phyloP scores from a whole-genome alignment of 92 coral and sea anemone genomes.

The Epizoanthus scotinus region DNA sequence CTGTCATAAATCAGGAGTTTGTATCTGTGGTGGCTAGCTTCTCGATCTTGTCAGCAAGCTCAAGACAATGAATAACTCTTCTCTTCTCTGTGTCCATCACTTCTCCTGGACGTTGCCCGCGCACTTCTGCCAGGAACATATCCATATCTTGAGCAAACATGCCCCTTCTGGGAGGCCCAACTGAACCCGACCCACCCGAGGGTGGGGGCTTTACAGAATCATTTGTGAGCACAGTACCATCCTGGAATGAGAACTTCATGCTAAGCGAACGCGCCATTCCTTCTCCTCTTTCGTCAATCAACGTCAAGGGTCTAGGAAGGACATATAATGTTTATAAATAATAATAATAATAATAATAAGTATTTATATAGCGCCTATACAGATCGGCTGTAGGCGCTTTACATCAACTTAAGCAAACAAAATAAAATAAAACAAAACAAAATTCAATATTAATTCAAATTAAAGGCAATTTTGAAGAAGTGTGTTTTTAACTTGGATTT shows the following conservation, averaged over 20 bases:
- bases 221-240: slow-evolving; percentile 57
- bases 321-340: background rate
- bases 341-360: too few species aligned
- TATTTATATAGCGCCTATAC: too few species aligned
- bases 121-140: slow-evolving; percentile 61
- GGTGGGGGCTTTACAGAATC: slow-evolving; percentile 38
- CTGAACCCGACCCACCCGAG: slow-evolving; percentile 20
- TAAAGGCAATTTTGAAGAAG: too few species aligned
- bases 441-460: too few species aligned
- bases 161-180: slow-evolving; percentile 50
- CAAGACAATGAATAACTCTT: slow-evolving; percentile 64
- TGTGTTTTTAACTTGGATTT: too few species aligned
- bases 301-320: slow-evolving; percentile 45
- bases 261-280: slow-evolving; percentile 45
- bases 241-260: slow-evolving; percentile 71
- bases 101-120: slow-evolving; percentile 61
- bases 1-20: too few species aligned
- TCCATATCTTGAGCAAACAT: slow-evolving; percentile 73
- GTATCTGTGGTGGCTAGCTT: slow-evolving; percentile 40
- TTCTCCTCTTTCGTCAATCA: slow-evolving; percentile 48
- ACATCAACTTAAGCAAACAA: too few species aligned
- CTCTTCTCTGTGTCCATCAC: slow-evolving; percentile 63
- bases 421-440: too few species aligned
- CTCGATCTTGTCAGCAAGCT: slow-evolving; percentile 72
- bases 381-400: too few species aligned